Base-by-base conservation (phyloP, 2,888 invertebrate genomes). In the Bibio marci region DNA sequence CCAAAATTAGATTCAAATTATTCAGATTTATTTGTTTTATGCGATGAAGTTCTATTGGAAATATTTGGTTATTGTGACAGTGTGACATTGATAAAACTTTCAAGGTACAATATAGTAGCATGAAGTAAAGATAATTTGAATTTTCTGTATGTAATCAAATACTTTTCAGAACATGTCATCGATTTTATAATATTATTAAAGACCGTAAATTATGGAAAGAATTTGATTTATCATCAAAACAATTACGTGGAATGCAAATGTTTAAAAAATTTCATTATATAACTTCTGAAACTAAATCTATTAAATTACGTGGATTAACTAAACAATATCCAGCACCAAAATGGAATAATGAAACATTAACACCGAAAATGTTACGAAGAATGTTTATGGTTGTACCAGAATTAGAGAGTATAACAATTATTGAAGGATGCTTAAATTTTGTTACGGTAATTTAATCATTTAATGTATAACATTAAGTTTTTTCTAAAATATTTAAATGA, bases 21-120 rank as follows among this genome's bases (percentile, higher is more conserved):
- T n/a, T n/a, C n/a, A n/a, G n/a, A n/a, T n/a, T n/a, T n/a, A n/a
- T n/a, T n/a, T n/a, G n/a, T n/a, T n/a, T n/a, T 62, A 35, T 53
- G 59, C 41, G 57, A 62, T 48, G 62, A 62, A 43, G 41, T 62
- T 26, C 49, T 62, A 0, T 52, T 53, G 37, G 57, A 62, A 45
- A 60, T 62, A 37, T 54, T 61, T 12, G 55, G 54, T 38, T 47
- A 56, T 50, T 44, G 62, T 40, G 59, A 62, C 44, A 49, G 58
- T 3, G 51, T 52, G 39, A 47, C 58, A 6, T 47, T 60, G 27
- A 39, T 55, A 43, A 50, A 54, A 3, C 42, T 62, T 39, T 54
- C 53, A 50, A 54, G 52, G 62, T 62, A 46, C n/a, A n/a, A n/a
- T n/a, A n/a, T n/a, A 48, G 50, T 47, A 22, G 18, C 28, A 13